Evolutionary conservation across 2,888 invertebrate genomes (phyloP), one percentile per base, ranked within the genome.

Genomic region (Eilema griseolum): DNA sequence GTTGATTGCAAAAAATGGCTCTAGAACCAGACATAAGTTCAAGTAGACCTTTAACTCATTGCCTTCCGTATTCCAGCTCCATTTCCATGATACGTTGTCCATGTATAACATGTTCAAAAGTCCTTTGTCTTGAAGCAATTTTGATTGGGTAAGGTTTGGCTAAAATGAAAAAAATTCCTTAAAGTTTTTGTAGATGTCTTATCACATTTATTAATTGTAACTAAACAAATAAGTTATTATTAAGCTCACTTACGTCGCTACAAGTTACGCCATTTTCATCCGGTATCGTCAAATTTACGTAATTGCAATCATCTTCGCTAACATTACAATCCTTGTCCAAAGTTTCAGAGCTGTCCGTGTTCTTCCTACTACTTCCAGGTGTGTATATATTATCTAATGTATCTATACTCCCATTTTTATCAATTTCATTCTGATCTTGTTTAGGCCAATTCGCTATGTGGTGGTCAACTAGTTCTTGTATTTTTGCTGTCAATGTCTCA

Each of bases 1-100:
- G 81, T 97, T 96, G 26, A 97, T 96, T 16, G 97, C 96, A 83
- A 97, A 97, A 76, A 96, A 96, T 23, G 97, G 97, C 84, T 97
- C 96, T 80, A 97, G 88, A n/a, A 96, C 96, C 61, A 97, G 95
- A 64, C 97, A 96, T 4, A 97, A 89, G 85, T 96, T 96, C 72
- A 96, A 88, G 78, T 97, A 96, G 66, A 94, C 92, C 85, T 96
- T 96, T 75, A 96, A 90, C 73, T 96, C 96, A 69, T 96, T 95
- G 57, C 96, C 95, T 85, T 96, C 96, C 0, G 93, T 91, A 64
- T 92, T 92, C 90, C 93, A 94, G 24, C 85, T 89, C 87, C 94
- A 93, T 81, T 95, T 95, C 88, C 92, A 90, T 0, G 95, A 95
- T 28, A 95, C 71, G 65, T 95, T 95, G 74, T 95, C 96, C 86